A percentile compares a stretch with the other conserved stretches of the same genome.
Conservation (phyloP, 2,797 vertebrate species). For the Bovichtus variegatus region DNA sequence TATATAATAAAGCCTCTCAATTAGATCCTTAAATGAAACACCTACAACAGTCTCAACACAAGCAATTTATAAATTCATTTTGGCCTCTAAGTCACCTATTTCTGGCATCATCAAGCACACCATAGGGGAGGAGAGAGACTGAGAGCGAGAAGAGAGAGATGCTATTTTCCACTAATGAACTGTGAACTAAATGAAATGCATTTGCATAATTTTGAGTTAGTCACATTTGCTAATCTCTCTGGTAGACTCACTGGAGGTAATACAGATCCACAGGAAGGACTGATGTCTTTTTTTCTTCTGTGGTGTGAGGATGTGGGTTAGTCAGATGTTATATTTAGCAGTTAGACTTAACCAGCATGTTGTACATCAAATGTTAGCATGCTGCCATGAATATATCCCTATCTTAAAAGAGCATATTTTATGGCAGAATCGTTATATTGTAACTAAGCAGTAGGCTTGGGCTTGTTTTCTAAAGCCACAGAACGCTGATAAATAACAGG, state of each 20-base stretch:
- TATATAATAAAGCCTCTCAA: constrained; percentile 39
- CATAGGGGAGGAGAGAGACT: not conserved
- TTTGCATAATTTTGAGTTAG: constrained; percentile 33
- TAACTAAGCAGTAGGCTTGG: not conserved
- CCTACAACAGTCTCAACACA: constrained; percentile 1
- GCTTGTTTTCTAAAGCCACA: not conserved
- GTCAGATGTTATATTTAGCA: constrained; percentile 43
- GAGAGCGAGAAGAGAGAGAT: not conserved
- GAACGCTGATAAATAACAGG: constrained; percentile 17
- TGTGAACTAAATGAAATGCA: constrained; percentile 21
- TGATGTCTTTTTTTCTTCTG: not conserved
- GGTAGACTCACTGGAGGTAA: constrained; percentile 4
- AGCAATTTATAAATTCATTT: constrained; percentile 5
- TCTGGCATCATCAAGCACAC: constrained; percentile 18
- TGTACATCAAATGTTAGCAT: constrained; percentile 16
- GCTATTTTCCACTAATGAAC: constrained; percentile 29
- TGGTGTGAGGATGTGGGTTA: constrained; percentile 6
- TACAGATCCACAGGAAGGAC: not conserved
- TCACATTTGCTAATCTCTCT: constrained; percentile 5
- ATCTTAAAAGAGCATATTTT: not conserved
- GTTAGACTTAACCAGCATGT: constrained; percentile 4
- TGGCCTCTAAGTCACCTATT: constrained; percentile 13
- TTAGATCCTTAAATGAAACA: constrained; percentile 26
- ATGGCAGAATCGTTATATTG: not conserved
- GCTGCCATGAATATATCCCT: not conserved